These are phyloP conservation scores for Carcinoscorpius rotundicauda DNA, from an alignment of 1,140 invertebrate species.

Conservation along the genomic window DNA sequence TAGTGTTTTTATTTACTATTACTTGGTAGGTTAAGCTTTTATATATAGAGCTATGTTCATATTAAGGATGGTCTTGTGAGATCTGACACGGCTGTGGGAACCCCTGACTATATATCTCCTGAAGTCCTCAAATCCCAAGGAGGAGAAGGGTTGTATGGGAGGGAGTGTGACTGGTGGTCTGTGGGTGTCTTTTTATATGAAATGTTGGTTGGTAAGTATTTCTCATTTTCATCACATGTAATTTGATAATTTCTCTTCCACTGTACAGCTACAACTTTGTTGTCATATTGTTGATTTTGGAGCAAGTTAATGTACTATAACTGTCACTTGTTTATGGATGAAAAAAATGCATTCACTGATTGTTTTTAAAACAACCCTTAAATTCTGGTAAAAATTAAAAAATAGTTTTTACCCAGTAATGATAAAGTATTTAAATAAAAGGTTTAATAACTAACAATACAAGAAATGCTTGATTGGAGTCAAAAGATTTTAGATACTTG, in stretches of 20 bases:
- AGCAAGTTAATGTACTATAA: constrained; percentile 1
- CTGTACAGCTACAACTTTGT: neutral
- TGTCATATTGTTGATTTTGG: too few species aligned
- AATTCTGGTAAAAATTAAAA: too few species aligned
- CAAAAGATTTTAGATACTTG: too few species aligned
- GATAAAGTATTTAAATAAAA: neutral
- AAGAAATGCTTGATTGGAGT: too few species aligned
- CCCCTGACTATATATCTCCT: constrained; percentile 98
- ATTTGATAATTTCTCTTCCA: neutral
- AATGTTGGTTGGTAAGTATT: constrained; percentile 65
- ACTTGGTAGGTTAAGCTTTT: too few species aligned
- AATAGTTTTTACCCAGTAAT: neutral
- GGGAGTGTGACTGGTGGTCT: constrained; percentile 99
- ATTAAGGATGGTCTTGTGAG: constrained; percentile 76
- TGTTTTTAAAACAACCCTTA: too few species aligned
- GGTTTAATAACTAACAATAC: neutral
- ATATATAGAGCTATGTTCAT: neutral
- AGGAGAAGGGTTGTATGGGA: constrained; percentile 57
- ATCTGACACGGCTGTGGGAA: constrained; percentile 96
- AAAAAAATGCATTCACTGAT: too few species aligned
- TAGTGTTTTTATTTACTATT: too few species aligned
- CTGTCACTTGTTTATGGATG: too few species aligned
- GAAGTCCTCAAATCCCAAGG: constrained; percentile 96
- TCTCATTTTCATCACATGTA: neutral
- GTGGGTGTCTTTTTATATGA: constrained; percentile 98